Percentiles rank a stretch among this genome's conserved stretches.
Conservation (phyloP, 2,797 vertebrate species). For the Threskiornis aethiopicus region DNA sequence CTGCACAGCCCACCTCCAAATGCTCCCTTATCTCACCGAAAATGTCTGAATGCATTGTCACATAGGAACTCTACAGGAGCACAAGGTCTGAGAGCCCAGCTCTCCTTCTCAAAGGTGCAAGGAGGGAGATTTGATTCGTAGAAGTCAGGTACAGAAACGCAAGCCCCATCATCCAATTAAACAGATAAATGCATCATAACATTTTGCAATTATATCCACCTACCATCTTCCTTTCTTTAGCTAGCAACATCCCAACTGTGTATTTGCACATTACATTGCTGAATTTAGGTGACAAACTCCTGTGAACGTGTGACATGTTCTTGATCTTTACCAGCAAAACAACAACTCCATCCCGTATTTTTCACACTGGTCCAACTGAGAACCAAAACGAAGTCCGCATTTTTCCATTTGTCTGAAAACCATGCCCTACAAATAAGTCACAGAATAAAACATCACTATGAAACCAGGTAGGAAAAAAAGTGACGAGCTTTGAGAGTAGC, state of each 20-base stretch:
- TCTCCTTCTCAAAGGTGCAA: not conserved
- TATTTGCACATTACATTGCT: not conserved
- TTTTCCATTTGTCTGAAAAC: not conserved
- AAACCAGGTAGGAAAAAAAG: not conserved
- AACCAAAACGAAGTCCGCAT: not conserved
- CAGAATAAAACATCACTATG: not conserved
- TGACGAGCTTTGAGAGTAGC: not conserved
- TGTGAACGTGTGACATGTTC: rapidly evolving
- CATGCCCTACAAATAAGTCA: not conserved
- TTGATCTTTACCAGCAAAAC: not conserved
- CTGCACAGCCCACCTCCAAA: not conserved
- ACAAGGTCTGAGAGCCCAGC: rapidly evolving
- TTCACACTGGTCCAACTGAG: not conserved
- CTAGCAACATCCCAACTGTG: not conserved
- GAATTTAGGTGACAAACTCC: not conserved
- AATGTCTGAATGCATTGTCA: not conserved
- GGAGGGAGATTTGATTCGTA: not conserved
- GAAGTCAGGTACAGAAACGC: not conserved
- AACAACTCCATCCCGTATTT: not conserved
- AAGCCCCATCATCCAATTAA: not conserved
- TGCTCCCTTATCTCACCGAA: not conserved
- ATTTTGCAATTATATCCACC: not conserved
- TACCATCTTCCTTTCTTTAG: not conserved
- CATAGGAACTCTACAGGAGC: not conserved
- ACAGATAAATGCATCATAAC: not conserved